phyloP scores from a whole-genome alignment of 2,113 vertebrate species.

The Myocastor coypus region DNA sequence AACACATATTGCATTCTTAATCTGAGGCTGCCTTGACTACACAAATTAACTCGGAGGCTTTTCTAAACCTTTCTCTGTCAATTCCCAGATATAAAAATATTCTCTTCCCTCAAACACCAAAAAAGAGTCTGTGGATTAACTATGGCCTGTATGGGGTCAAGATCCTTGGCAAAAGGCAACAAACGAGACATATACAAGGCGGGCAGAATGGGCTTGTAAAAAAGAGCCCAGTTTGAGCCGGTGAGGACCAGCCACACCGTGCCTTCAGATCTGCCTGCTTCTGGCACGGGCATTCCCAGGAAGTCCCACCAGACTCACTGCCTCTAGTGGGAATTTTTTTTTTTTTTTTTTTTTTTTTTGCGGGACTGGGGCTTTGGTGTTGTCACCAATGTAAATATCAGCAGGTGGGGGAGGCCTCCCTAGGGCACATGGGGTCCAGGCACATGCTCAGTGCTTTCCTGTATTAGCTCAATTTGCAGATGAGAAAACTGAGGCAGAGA shows the following conservation, averaged over 20 bases:
- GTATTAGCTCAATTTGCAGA: background rate
- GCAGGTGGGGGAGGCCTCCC: background rate
- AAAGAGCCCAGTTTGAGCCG: background rate
- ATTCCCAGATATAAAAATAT: too few species aligned
- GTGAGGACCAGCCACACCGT: background rate
- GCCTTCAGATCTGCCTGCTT: background rate
- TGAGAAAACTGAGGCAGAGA: background rate
- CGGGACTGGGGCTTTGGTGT: too few species aligned
- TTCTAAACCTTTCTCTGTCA: conserved; percentile 33
- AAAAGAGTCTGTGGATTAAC: conserved; percentile 18
- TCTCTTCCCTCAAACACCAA: too few species aligned
- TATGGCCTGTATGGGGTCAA: background rate
- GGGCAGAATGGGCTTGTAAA: background rate
- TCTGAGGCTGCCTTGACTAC: conserved; percentile 31
- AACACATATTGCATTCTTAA: conserved; percentile 37
- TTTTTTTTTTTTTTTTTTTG: too few species aligned
- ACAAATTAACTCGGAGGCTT: conserved; percentile 53
- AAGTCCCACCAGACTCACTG: background rate
- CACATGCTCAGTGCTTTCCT: background rate
- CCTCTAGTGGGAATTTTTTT: background rate
- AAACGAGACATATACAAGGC: background rate
- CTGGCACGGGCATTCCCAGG: background rate
- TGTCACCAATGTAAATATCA: background rate
- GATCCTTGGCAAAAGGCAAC: conserved; percentile 25
- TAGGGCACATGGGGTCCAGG: background rate